These are phyloP conservation scores for Acanthaster planci DNA, from an alignment of 35 echinoderm and acorn worm genomes.

Conservation along the genomic window DNA sequence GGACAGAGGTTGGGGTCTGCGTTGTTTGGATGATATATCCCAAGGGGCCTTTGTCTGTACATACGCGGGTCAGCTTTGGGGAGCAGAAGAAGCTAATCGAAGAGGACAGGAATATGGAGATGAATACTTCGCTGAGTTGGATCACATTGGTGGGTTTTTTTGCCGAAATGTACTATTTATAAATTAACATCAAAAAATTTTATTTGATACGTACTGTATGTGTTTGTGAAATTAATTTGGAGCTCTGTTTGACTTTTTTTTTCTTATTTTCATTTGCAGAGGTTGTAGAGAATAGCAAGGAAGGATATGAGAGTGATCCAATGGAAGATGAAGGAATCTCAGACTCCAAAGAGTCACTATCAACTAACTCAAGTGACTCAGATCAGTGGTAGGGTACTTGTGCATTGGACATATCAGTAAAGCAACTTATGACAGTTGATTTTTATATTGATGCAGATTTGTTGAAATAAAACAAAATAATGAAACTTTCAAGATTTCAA, in stretches of 20 bases:
- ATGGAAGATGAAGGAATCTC: constrained; percentile 44
- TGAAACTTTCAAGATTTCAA: no score
- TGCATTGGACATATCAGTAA: not conserved
- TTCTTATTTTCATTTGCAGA: constrained; percentile 53
- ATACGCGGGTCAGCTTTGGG: constrained; percentile 84
- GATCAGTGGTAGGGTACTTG: constrained; percentile 16
- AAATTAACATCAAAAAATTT: no score
- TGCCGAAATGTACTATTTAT: not conserved
- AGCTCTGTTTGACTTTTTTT: no score
- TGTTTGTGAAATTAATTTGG: no score
- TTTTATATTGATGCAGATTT: no score
- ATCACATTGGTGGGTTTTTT: constrained; percentile 76
- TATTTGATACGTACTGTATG: no score
- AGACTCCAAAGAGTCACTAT: constrained; percentile 13
- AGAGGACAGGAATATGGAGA: constrained; percentile 72
- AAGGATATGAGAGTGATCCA: constrained; percentile 93
- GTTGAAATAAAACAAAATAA: no score
- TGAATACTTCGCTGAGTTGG: constrained; percentile 90
- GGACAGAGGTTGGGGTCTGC: constrained; percentile 85
- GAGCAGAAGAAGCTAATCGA: constrained; percentile 77
- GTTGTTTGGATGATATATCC: constrained; percentile 84
- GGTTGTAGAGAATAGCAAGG: constrained; percentile 91
- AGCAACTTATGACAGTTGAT: no score
- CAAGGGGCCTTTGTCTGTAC: constrained; percentile 84
- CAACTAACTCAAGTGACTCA: constrained; percentile 1